Evolutionary conservation across 2,113 vertebrate genomes (phyloP).

Genomic region (Colinus virginianus): DNA sequence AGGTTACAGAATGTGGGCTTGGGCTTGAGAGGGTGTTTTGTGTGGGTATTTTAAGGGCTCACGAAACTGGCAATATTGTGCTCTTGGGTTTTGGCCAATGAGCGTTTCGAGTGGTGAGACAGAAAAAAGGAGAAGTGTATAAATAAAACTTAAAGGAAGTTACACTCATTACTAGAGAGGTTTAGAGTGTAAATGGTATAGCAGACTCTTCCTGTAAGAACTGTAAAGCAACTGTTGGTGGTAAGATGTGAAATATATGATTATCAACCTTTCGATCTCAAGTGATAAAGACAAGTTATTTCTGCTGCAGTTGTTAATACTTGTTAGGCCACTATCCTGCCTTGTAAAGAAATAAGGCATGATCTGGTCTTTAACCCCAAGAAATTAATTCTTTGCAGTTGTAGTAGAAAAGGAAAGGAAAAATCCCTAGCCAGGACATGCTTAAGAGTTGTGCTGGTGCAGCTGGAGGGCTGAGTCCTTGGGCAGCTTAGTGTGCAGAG

Average conservation of each 20-base stretch:
- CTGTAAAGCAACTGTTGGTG: neutral
- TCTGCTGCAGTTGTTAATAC: neutral
- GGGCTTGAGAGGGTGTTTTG: neutral
- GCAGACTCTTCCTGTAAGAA: neutral
- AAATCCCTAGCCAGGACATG: neutral
- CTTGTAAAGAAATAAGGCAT: neutral
- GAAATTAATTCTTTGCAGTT: neutral
- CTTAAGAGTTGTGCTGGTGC: neutral
- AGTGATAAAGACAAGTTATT: neutral
- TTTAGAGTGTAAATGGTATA: neutral
- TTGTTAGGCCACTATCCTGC: neutral
- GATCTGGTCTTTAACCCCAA: neutral
- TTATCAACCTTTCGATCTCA: neutral
- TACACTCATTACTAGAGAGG: neutral
- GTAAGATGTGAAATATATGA: neutral
- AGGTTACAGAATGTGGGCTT: neutral
- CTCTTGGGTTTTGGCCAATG: neutral
- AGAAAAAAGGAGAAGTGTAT: neutral
- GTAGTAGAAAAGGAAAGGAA: neutral
- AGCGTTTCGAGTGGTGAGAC: neutral
- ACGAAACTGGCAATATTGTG: neutral
- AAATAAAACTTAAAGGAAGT: slow-evolving; percentile 1
- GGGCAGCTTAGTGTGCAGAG: neutral
- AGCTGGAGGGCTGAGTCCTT: neutral
- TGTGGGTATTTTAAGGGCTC: neutral